These are phyloP conservation scores for Zaprionus kolodkinae DNA, from an alignment of 1,140 invertebrate species.

Conservation along the genomic window DNA sequence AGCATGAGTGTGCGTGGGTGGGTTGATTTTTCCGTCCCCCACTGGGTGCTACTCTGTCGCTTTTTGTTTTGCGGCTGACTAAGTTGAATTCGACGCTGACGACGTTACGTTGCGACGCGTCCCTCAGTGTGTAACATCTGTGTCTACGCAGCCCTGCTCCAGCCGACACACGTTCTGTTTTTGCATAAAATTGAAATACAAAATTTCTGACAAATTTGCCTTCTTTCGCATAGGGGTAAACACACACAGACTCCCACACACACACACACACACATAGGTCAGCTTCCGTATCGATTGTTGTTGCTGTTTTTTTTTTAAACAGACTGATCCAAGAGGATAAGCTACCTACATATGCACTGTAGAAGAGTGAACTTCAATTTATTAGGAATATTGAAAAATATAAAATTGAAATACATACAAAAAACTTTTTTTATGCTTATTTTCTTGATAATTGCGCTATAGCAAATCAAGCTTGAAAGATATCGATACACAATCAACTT, in stretches of 20 bases:
- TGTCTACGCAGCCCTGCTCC: conserved; percentile 27
- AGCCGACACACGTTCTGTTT: conserved; percentile 4
- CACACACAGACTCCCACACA: not conserved
- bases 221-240: not conserved
- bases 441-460: too few species aligned
- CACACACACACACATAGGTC: not conserved
- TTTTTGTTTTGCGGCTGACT: conserved; percentile 46
- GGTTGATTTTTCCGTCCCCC: conserved; percentile 2
- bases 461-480: too few species aligned
- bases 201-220: conserved; percentile 31
- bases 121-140: conserved; percentile 42
- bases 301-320: not conserved
- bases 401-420: too few species aligned
- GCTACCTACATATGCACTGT: not conserved
- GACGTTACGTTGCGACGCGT: conserved; percentile 10
- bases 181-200: conserved; percentile 41
- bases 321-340: not conserved
- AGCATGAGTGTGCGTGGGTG: not conserved
- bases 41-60: not conserved
- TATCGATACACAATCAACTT: too few species aligned
- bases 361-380: too few species aligned
- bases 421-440: too few species aligned
- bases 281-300: conserved; percentile 8
- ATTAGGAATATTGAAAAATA: too few species aligned
- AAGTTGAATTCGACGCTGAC: conserved; percentile 43